Base-by-base conservation (phyloP, 2,113 vertebrate species). In the Dolichallabes microphthalmus region DNA sequence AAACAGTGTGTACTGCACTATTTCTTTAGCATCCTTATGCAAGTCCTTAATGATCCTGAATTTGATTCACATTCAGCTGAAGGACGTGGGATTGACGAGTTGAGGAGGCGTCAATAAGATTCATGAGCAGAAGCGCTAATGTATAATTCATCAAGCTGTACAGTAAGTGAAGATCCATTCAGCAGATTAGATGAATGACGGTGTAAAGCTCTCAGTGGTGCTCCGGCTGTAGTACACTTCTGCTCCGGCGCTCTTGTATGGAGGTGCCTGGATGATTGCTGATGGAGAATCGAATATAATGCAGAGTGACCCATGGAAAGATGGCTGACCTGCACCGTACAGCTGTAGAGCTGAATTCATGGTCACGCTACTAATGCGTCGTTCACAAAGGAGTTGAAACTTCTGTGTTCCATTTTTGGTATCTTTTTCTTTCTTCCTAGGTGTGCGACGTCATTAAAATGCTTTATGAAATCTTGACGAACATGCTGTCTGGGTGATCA, bases 61-160 rank as follows among this genome's bases (percentile, higher is more conserved):
- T 77, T 77, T 77, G 74, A 77, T 77, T 77, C 30, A 57, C 57
- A n/a, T 77, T 77, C 75, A 32, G 75, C 52, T 22, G 20, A 50
- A 73, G 69, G 69, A 73, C 39, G 11, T 50, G 10, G 35, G 39
- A 73, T 73, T 50, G 39, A 50, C 20, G 69, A 73, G 69, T 25
- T 25, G 39, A 73, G 69, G 20, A 50, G 69, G 39, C 20, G 39
- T 73, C 69, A 50, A 14, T 73, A 50, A 73, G 69, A 73, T 25
- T 73, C 22, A 73, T 25, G 39, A 73, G 22, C 69, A 25, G 22
- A 45, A 50, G 20, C 69, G 22, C 69, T 14, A 13, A 73, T 50
- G 39, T 73, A 73, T 73, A 25, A 73, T 73, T 73, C 69, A 25
- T 76, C 8, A 17, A 76, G 52, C 15, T 77, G 75, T 57, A 30